Evolutionary conservation across 2,888 invertebrate genomes (phyloP), one percentile per base, ranked within the genome.

Genomic region (Ecliptopera silaceata): DNA sequence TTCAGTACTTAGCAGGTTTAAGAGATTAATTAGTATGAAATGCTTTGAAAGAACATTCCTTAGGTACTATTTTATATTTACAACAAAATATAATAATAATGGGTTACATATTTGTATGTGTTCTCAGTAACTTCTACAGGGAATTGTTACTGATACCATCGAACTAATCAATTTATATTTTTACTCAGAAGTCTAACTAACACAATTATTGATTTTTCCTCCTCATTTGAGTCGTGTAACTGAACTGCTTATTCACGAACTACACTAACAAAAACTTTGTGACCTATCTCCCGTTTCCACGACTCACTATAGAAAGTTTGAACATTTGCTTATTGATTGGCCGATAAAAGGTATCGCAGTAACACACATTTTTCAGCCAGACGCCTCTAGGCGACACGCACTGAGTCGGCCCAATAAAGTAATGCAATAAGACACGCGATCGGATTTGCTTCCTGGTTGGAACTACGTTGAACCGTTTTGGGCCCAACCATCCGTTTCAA

Each of bases 391-490:
- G 67, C 69, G 66, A 69, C 84, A 86, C 86, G 87, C 86, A 86
- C 80, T 65, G 65, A 66, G 59, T 29, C 64, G 60, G 43, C 31
- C 53, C 63, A 52, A 64, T 66, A 66, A 66, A 62, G 71, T 76
- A 81, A 82, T 77, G 76, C 71, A 63, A 46, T 56, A 52, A 56
- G 65, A 68, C 86, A 87, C 85, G 88, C 87, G 75, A 88, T 70
- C 63, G 66, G 63, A 66, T 68, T 72, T 70, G 67, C 78, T 88
- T 88, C 88, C 87, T 84, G 86, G 75, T 84, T 75, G 69, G 63
- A 63, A 65, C 60, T 84, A 86, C 74, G 84, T 75, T 69, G 62
- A 63, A 65, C 60, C 60, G 57, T 50, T 61, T 66, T 59, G 64
- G 55, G 56, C 59, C 54, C 59, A 59, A 61, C 51, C 59, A 64